A percentile compares a stretch with the other conserved stretches of the same genome.
Conservation (phyloP, 2,888 invertebrate genomes). For the Rhamphomyia laevipes region DNA sequence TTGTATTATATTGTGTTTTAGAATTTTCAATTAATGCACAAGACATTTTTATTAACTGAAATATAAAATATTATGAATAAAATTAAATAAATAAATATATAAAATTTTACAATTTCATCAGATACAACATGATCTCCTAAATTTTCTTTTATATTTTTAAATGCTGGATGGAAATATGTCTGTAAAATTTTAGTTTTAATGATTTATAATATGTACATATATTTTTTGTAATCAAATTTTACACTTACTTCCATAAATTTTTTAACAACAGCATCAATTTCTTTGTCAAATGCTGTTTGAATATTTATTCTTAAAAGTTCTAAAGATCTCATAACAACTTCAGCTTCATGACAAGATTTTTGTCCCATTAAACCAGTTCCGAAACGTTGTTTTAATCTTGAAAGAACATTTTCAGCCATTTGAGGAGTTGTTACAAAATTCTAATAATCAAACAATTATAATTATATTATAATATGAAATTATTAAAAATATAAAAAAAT, state of each 20-base stretch:
- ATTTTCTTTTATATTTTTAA: slow-evolving; percentile 49
- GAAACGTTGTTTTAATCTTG: slow-evolving; percentile 29
- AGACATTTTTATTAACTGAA: slow-evolving; percentile 32
- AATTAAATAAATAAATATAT: slow-evolving; percentile 24
- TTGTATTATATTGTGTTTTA: slow-evolving; percentile 32
- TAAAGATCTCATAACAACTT: slow-evolving; percentile 39
- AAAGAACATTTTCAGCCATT: slow-evolving; percentile 32
- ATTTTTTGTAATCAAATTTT: not conserved
- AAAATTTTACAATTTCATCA: slow-evolving; percentile 43
- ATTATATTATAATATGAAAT: not conserved
- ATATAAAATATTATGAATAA: not conserved
- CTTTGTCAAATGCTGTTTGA: slow-evolving; percentile 48
- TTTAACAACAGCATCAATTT: slow-evolving; percentile 46
- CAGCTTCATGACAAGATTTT: slow-evolving; percentile 11
- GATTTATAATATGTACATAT: not conserved
- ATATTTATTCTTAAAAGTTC: slow-evolving; percentile 49
- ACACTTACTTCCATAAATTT: slow-evolving; percentile 44
- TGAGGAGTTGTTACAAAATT: slow-evolving; percentile 32
- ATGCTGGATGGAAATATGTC: slow-evolving; percentile 49
- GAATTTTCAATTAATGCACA: slow-evolving; percentile 35
- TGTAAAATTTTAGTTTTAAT: too few relatives aligned
- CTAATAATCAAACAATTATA: slow-evolving; percentile 15
- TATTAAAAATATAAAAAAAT: not conserved
- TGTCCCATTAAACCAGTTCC: slow-evolving; percentile 12
- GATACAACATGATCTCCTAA: slow-evolving; percentile 44